Evolutionary conservation across 2,888 invertebrate species (phyloP).

Genomic region (Cephus pulcher): DNA sequence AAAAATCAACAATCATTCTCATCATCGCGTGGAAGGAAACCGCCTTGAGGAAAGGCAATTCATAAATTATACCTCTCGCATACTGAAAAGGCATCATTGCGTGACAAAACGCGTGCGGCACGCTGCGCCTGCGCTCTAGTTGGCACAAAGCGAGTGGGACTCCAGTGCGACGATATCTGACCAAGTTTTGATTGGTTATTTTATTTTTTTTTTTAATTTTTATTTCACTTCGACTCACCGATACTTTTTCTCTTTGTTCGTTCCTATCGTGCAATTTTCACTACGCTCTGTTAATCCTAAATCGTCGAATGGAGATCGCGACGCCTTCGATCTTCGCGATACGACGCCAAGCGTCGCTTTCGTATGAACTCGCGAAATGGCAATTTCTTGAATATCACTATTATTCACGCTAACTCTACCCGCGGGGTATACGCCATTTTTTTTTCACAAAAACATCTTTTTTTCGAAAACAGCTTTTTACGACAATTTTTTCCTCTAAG

Average conservation of each 20-base stretch:
- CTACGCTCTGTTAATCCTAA: not conserved
- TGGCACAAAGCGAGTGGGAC: not conserved
- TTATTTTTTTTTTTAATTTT: not conserved
- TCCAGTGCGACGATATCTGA: not conserved
- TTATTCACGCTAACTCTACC: not conserved
- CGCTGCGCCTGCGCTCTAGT: not conserved
- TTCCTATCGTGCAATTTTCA: not conserved
- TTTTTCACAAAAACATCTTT: not conserved
- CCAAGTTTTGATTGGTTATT: not conserved
- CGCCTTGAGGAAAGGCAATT: not conserved
- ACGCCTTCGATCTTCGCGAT: not conserved
- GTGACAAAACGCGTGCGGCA: not conserved
- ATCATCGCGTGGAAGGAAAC: not conserved
- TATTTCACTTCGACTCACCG: not conserved
- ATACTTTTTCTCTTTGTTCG: not conserved
- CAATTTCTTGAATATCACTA: not conserved
- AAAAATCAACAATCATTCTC: not conserved
- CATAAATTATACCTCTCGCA: not conserved
- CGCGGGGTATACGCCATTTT: not conserved
- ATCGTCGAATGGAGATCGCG: not conserved
- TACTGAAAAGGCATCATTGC: not conserved
- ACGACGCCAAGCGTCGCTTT: not conserved
- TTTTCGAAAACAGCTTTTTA: no score
- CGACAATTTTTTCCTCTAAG: not conserved
- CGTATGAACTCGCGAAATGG: not conserved